phyloP scores from a whole-genome alignment of 2,797 vertebrate species.

The Thripadectes ignobilis region DNA sequence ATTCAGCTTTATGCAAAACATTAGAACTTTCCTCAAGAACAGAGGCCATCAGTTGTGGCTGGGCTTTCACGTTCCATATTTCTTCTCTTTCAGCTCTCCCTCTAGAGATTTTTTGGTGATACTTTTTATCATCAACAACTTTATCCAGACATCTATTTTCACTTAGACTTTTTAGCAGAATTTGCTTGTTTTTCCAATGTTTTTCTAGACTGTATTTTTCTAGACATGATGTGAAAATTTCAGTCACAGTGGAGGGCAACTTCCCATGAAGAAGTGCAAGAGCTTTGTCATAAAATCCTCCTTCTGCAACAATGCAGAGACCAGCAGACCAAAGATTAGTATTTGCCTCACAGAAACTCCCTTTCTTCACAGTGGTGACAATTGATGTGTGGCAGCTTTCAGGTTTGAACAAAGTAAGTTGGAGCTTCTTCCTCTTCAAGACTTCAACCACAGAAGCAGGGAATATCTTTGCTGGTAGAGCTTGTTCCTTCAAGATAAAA shows the following conservation, averaged over 20 bases:
- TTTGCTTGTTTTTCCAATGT: slow-evolving; percentile 25
- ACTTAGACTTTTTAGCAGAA: background rate
- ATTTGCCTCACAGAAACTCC: background rate
- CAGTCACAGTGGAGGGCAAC: slow-evolving; percentile 37
- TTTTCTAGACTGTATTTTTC: slow-evolving; percentile 40
- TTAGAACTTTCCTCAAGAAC: background rate
- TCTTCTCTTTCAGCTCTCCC: background rate
- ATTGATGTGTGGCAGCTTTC: background rate
- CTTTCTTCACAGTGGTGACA: background rate
- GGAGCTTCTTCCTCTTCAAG: background rate
- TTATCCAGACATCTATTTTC: slow-evolving; percentile 39
- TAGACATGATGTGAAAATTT: slow-evolving; percentile 44
- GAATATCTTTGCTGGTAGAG: background rate
- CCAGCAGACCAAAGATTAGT: background rate
- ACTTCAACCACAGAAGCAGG: background rate
- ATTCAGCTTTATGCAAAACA: background rate
- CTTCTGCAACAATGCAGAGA: background rate
- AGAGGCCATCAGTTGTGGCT: background rate
- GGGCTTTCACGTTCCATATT: background rate
- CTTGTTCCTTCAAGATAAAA: background rate
- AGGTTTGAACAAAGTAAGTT: background rate
- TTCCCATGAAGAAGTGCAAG: slow-evolving; percentile 35
- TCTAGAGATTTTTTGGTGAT: background rate
- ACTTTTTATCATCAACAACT: background rate
- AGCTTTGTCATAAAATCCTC: slow-evolving; percentile 7